Evolutionary conservation across 2,113 vertebrate species (phyloP).

Genomic region (Carassius gibelio): DNA sequence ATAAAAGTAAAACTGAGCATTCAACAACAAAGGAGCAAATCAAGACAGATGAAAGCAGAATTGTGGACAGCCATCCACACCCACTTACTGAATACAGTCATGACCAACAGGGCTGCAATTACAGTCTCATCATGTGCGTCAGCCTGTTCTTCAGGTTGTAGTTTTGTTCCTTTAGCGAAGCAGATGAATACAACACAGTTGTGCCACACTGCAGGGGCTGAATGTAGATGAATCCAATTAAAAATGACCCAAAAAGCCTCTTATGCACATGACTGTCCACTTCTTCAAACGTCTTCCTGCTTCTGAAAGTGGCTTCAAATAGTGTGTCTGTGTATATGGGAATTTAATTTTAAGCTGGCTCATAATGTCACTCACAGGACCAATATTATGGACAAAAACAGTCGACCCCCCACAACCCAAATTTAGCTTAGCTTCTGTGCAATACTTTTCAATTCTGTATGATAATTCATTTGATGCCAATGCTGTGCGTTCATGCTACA

Average conservation of each 20-base stretch:
- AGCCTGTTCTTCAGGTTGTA: constrained; percentile 21
- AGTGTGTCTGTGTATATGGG: background rate
- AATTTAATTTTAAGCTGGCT: constrained; percentile 22
- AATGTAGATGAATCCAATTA: constrained; percentile 31
- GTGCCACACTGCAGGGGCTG: constrained; percentile 8
- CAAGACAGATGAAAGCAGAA: background rate
- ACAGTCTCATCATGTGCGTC: constrained; percentile 3
- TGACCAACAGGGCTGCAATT: constrained; percentile 32
- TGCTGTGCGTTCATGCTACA: constrained; percentile 58
- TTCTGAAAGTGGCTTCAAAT: background rate
- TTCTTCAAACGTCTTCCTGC: background rate
- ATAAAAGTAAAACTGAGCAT: background rate
- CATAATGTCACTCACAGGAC: background rate
- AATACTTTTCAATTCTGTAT: background rate
- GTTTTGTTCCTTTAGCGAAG: constrained; percentile 45
- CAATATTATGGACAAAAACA: constrained; percentile 15
- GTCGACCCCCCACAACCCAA: background rate
- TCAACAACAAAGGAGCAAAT: background rate
- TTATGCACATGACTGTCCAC: background rate
- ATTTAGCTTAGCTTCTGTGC: background rate
- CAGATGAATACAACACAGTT: constrained; percentile 1
- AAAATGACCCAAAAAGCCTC: background rate
- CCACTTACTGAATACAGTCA: constrained; percentile 39
- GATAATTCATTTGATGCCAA: background rate
- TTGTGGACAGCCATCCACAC: constrained; percentile 39